phyloP scores from a whole-genome alignment of 2,888 invertebrate genomes.

The Drosophila vallismaia region DNA sequence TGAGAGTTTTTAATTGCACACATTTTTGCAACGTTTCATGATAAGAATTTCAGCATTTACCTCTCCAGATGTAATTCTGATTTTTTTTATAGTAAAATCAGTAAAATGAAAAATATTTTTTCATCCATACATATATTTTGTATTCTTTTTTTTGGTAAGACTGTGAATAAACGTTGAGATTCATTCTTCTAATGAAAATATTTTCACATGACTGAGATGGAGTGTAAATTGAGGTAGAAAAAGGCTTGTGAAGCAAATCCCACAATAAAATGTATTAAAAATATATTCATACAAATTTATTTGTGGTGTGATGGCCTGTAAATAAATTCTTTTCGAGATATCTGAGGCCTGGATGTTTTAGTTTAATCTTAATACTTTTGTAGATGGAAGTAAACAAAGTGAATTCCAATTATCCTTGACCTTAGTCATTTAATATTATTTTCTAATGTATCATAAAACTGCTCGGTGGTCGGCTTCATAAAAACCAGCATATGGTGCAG shows the following conservation, averaged over 20 bases:
- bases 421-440: neutral
- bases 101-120: constrained; percentile 33
- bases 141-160: neutral
- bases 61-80: constrained; percentile 18
- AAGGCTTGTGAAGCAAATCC: constrained; percentile 3
- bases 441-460: constrained; percentile 17
- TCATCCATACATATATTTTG: constrained; percentile 19
- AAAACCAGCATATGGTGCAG: constrained; percentile 2
- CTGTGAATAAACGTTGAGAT: constrained; percentile 19
- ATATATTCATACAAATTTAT: neutral
- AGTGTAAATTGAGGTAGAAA: constrained; percentile 15
- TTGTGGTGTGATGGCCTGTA: neutral
- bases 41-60: constrained; percentile 31
- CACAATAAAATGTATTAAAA: constrained; percentile 5
- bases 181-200: constrained; percentile 40
- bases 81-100: constrained; percentile 22
- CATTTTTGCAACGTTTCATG: constrained; percentile 42
- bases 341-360: too few species aligned
- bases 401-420: neutral
- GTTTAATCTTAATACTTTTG: too few species aligned
- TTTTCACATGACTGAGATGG: constrained; percentile 22
- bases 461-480: neutral
- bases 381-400: neutral
- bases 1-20: constrained; percentile 52
- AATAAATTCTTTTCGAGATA: neutral